phyloP scores from a whole-genome alignment of 2,797 vertebrate species.

The Chelidonichthys spinosus region DNA sequence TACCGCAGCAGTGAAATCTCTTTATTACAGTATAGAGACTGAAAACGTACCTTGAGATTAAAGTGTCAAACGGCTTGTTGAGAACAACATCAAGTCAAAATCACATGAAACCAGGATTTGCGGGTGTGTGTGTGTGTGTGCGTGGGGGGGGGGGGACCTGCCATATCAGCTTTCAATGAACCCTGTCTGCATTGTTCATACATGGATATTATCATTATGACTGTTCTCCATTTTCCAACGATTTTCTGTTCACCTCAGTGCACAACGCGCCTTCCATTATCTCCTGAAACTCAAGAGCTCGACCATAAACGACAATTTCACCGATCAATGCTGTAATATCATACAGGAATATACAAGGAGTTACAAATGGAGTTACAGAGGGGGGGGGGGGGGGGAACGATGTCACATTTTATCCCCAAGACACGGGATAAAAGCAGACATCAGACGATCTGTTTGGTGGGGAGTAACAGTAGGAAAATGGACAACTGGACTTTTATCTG shows the following conservation, averaged over 20 bases:
- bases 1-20: not conserved
- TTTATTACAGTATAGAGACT: not conserved
- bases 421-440: slow-evolving; percentile 69
- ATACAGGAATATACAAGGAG: slow-evolving; percentile 74
- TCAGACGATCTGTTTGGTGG: slow-evolving; percentile 71
- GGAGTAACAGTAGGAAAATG: slow-evolving; percentile 63
- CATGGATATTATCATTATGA: slow-evolving; percentile 55
- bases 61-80: not conserved
- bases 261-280: slow-evolving; percentile 75
- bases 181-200: slow-evolving; percentile 28
- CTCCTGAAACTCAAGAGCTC: slow-evolving; percentile 78
- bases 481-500: slow-evolving; percentile 78
- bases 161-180: not conserved
- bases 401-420: slow-evolving; percentile 70
- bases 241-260: slow-evolving; percentile 74
- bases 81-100: slow-evolving; percentile 1
- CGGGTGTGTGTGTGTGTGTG: too few species aligned
- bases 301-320: slow-evolving; percentile 73
- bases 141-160: not conserved
- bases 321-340: slow-evolving; percentile 80
- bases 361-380: slow-evolving; percentile 51
- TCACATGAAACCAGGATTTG: not conserved
- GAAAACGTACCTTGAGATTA: not conserved
- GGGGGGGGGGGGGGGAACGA: slow-evolving; percentile 21
- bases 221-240: slow-evolving; percentile 69